phyloP scores from a whole-genome alignment of 2,888 invertebrate species.

The Harpalus rufipes region DNA sequence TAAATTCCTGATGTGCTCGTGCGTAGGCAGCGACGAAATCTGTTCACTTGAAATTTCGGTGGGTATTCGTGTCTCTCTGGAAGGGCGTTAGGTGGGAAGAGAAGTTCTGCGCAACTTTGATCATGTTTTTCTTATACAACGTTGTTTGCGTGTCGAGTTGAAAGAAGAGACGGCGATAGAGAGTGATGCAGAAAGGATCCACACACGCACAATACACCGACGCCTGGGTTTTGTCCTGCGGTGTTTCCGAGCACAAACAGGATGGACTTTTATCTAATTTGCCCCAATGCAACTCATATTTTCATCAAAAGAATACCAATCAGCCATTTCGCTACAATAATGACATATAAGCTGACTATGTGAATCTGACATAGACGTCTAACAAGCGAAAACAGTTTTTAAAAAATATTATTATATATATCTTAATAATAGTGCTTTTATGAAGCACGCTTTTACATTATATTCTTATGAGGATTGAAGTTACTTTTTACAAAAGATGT shows the following conservation, averaged over 20 bases:
- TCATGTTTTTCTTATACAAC: slow-evolving; percentile 49
- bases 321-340: background rate
- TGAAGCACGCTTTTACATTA: too few species aligned
- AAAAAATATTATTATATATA: too few species aligned
- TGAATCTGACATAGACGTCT: too few species aligned
- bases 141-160: slow-evolving; percentile 50
- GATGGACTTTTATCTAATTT: background rate
- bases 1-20: slow-evolving; percentile 34
- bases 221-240: background rate
- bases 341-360: too few species aligned
- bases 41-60: slow-evolving; percentile 48
- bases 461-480: too few species aligned
- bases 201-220: background rate
- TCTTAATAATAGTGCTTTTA: too few species aligned
- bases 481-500: too few species aligned
- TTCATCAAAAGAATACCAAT: background rate
- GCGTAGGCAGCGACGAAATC: slow-evolving; percentile 5
- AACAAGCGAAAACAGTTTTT: too few species aligned
- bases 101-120: slow-evolving; percentile 40
- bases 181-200: slow-evolving; percentile 18
- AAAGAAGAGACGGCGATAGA: slow-evolving; percentile 20
- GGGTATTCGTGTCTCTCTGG: background rate
- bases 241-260: background rate
- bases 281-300: background rate
- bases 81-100: slow-evolving; percentile 21